These are phyloP conservation scores for Cinara cedri DNA, from an alignment of 2,888 invertebrate genomes.

Conservation along the genomic window DNA sequence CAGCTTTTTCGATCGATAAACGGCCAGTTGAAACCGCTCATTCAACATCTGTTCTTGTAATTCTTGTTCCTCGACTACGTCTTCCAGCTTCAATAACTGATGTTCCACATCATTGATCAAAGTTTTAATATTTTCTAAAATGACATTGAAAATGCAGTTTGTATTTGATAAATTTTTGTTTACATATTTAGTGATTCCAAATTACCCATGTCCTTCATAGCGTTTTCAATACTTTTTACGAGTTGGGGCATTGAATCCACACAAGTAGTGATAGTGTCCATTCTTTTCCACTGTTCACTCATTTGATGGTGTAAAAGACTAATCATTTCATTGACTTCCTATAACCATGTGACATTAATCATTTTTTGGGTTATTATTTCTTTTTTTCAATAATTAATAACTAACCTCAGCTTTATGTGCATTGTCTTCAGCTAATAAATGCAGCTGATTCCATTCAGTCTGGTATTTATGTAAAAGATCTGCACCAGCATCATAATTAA, in stretches of 20 bases:
- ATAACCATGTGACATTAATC: slow-evolving; percentile 13
- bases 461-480: slow-evolving; percentile 75
- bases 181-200: too few relatives aligned
- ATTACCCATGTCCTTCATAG: slow-evolving; percentile 65
- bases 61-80: slow-evolving; percentile 73
- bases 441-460: slow-evolving; percentile 74
- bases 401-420: slow-evolving; percentile 66
- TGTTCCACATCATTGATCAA: slow-evolving; percentile 71
- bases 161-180: too few relatives aligned
- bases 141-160: slow-evolving; percentile 8
- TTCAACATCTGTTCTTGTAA: slow-evolving; percentile 75
- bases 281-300: slow-evolving; percentile 63
- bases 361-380: background rate
- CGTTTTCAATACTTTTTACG: slow-evolving; percentile 64
- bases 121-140: slow-evolving; percentile 66
- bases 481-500: slow-evolving; percentile 71
- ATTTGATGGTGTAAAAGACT: slow-evolving; percentile 63
- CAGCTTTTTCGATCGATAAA: slow-evolving; percentile 75
- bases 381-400: background rate
- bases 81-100: slow-evolving; percentile 71
- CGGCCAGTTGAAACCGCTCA: slow-evolving; percentile 73
- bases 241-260: slow-evolving; percentile 65
- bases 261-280: slow-evolving; percentile 64
- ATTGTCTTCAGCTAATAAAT: slow-evolving; percentile 73
- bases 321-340: slow-evolving; percentile 64